Evolutionary conservation across 2,888 invertebrate species (phyloP), one percentile per base, ranked within the genome.

Genomic region (Miltochrista miniata): DNA sequence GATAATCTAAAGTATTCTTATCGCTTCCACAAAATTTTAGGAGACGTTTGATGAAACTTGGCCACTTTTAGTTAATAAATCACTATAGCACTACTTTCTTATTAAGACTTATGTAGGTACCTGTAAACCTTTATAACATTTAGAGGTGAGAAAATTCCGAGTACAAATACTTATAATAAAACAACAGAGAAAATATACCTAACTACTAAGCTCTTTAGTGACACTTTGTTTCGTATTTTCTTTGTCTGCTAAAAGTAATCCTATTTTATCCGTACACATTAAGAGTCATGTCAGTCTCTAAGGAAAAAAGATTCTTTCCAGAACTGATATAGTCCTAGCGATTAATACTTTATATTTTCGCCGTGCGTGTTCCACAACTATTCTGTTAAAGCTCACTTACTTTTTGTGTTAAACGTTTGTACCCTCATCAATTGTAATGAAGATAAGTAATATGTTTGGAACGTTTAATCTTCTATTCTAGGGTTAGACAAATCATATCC

Each of bases 221-320:
- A 3, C 40, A 46, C 50, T 52, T 14, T 37, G 33, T 53, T 47
- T 43, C 46, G 24, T 51, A 36, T 52, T 18, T 45, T 49, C 39
- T 52, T 36, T 45, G 35, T 54, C 54, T 14, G 12, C 36, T 33
- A 37, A 13, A 38, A 34, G 42, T 46, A 18, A 38, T 52, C 34
- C 34, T 45, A 14, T 38, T 54, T 61, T 40, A 40, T 40, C 13
- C 41, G 39, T 39, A 43, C 24, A 40, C 46, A 48, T 59, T 45
- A 49, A 39, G 13, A 62, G 45, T 62, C 67, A 55, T 47, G 48
- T 62, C 56, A 59, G 38, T 35, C 37, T 49, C 51, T 18, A 2
- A 45, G 18, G 34, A 52, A 29, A 54, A 43, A 43, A 44, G 34
- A 18, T 53, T 46, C 53, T 38, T 11, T 41, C 9, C 24, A 36